Conservation (phyloP, 2,797 vertebrate species). For the Agapornis canus region DNA sequence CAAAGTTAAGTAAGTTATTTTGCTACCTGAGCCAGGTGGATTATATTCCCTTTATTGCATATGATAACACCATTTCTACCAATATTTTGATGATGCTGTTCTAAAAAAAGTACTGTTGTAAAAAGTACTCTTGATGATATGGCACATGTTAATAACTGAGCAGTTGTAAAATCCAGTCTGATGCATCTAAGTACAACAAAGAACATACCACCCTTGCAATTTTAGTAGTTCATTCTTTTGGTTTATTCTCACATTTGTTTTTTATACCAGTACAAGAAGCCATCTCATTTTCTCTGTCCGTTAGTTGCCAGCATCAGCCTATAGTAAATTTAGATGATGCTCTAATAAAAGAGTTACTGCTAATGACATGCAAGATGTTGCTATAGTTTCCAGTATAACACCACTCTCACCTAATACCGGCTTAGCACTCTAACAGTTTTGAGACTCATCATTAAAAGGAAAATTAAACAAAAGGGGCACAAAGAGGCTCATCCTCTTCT, state of each 20-base stretch:
- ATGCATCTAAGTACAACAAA: neutral
- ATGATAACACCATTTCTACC: neutral
- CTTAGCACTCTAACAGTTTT: neutral
- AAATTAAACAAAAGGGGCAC: neutral
- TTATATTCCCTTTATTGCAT: neutral
- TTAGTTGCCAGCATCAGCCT: neutral
- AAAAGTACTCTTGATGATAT: neutral
- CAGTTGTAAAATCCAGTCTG: neutral
- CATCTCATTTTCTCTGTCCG: neutral
- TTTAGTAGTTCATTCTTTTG: neutral
- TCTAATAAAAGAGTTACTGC: neutral
- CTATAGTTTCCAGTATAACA: neutral
- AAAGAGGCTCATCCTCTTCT: neutral
- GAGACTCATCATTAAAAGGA: neutral
- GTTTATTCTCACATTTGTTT: neutral
- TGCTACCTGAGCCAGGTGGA: neutral
- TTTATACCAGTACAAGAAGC: neutral
- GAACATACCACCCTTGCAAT: neutral
- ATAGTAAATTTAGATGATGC: neutral
- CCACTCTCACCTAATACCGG: accelerated
- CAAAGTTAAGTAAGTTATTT: neutral
- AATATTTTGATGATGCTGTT: neutral
- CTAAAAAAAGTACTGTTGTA: too few relatives aligned
- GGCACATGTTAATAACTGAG: neutral
- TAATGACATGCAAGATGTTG: neutral